Evolutionary conservation across 2,888 invertebrate genomes (phyloP), one percentile per base, ranked within the genome.

Genomic region (Syrphus vitripennis): DNA sequence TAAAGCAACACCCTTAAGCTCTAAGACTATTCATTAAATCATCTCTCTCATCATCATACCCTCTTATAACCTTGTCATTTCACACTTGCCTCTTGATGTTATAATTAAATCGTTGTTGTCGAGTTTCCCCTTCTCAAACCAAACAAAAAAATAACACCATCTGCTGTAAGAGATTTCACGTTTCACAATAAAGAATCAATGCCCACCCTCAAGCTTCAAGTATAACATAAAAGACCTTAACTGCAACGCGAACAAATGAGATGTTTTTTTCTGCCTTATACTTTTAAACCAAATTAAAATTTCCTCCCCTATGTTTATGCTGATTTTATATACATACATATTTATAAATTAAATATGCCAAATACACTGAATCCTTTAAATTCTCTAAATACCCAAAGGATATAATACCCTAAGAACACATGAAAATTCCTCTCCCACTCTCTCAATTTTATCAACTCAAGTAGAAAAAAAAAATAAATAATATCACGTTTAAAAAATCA

Each of bases 41-140:
- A 75, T 34, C 45, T 48, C 53, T 34, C n/a, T n/a, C n/a, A n/a
- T n/a, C 34, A 31, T 4, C 24, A 14, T 48, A 37, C 10, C 45
- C 24, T 40, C 48, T 31, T 24, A 31, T 26, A 37, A 34, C 31
- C 55, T 74, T 48, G 57, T 42, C 76, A 65, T 55, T 81, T 84
- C 76, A 81, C 84, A 84, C 84, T 84, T 81, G 76, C 61, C 61
- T 76, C 81, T 84, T 81, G 76, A 84, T 81, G 80, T 84, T 84
- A 72, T 84, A 84, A 84, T 80, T 84, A 84, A 84, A 84, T 80
- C 26, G 26, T 76, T 26, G 6, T n/a, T n/a, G n/a, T n/a, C n/a
- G n/a, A n/a, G n/a, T 45, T 84, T 80, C 67, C 72, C 76, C 80
- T 59, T 76, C 59, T 67, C 83, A 24, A 29, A 3, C 48, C 74